These are phyloP conservation scores for Pandion haliaetus DNA, from an alignment of 2,113 vertebrate genomes.

Conservation along the genomic window DNA sequence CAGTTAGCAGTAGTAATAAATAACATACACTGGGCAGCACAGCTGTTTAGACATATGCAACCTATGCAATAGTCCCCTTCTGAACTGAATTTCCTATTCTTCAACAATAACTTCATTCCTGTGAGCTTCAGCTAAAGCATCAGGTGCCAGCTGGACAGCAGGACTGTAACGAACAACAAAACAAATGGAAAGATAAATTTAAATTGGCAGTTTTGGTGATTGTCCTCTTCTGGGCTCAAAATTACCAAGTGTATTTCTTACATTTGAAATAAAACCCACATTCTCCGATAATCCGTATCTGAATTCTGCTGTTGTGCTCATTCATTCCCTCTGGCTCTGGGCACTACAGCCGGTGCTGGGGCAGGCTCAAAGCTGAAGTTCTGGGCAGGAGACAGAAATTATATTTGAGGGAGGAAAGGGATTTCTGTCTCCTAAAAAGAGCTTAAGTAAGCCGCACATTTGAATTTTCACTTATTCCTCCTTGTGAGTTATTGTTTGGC, in stretches of 20 bases:
- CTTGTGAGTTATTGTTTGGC: neutral
- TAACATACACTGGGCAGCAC: neutral
- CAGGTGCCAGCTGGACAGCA: neutral
- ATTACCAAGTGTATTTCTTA: neutral
- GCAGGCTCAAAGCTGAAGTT: neutral
- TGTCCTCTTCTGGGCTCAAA: neutral
- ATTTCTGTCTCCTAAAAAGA: neutral
- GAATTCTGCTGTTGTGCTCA: neutral
- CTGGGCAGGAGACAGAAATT: neutral
- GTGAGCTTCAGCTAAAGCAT: neutral
- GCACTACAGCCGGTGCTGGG: neutral
- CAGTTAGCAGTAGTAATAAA: neutral
- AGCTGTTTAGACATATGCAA: neutral
- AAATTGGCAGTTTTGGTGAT: neutral
- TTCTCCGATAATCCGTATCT: neutral
- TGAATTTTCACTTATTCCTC: neutral
- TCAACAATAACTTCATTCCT: neutral
- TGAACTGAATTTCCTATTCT: neutral
- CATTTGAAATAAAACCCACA: neutral
- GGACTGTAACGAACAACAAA: neutral
- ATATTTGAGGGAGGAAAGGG: neutral
- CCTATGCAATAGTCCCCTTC: neutral
- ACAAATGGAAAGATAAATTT: neutral
- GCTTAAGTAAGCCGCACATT: neutral
- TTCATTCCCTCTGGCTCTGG: neutral